A percentile compares a stretch with the other conserved stretches of the same genome.
Evolutionary conservation across 2,797 vertebrate species (phyloP).

Genomic region (Falco novaeseelandiae): DNA sequence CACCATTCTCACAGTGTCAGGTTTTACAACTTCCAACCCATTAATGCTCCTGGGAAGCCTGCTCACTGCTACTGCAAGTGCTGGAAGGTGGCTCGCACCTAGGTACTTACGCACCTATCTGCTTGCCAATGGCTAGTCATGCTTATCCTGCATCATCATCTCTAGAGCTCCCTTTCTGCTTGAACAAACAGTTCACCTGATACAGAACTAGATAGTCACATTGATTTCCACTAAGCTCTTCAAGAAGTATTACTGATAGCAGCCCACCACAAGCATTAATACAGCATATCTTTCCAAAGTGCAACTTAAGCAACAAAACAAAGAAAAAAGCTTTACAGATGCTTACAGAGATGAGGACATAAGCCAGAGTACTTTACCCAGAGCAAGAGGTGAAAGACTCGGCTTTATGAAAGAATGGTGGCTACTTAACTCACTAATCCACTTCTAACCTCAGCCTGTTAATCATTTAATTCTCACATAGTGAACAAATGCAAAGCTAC

Average conservation of each 20-base stretch:
- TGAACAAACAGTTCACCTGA: background rate
- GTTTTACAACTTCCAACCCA: background rate
- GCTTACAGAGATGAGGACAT: background rate
- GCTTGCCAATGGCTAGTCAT: background rate
- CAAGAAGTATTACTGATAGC: background rate
- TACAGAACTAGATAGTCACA: background rate
- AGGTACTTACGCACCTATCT: background rate
- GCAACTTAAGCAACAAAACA: background rate
- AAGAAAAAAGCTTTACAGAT: constrained; percentile 16
- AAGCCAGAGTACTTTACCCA: background rate
- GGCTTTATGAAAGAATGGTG: background rate
- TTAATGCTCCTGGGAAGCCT: background rate
- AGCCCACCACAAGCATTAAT: background rate
- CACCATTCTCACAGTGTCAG: background rate
- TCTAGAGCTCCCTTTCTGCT: background rate
- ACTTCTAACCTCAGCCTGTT: constrained; percentile 46
- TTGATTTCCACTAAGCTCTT: background rate
- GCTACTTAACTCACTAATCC: constrained; percentile 39
- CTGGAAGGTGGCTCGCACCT: background rate
- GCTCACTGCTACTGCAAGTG: background rate
- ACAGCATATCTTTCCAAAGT: background rate
- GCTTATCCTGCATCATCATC: background rate
- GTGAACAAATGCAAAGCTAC: constrained; percentile 9
- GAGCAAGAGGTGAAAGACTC: background rate
- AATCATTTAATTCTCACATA: constrained; percentile 1